phyloP scores from a whole-genome alignment of 1,140 invertebrate genomes.

The Macrocentrus cingulum region DNA sequence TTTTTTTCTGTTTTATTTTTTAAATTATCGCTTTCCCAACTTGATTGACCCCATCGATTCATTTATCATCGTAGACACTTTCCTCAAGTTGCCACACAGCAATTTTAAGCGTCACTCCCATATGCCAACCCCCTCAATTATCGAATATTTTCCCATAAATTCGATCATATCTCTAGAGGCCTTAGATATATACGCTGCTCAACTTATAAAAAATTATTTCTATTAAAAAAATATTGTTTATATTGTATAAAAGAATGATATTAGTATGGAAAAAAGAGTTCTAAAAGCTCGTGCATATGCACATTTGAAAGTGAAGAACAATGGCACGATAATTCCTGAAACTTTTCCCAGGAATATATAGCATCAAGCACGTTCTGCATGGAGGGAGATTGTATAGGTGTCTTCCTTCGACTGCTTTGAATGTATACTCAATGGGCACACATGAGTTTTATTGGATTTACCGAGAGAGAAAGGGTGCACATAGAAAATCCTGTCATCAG shows the following conservation, averaged over 20 bases:
- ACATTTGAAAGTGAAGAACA: constrained; percentile 21
- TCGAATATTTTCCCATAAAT: too few species aligned
- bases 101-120: too few species aligned
- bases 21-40: constrained; percentile 2
- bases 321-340: constrained; percentile 29
- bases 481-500: background rate
- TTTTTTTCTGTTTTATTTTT: constrained; percentile 10
- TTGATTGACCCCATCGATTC: background rate
- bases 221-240: too few species aligned
- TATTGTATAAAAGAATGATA: too few species aligned
- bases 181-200: too few species aligned
- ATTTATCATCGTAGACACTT: constrained; percentile 6
- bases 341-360: constrained; percentile 28
- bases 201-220: too few species aligned
- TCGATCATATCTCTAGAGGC: too few species aligned
- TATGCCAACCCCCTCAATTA: too few species aligned
- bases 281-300: constrained; percentile 1
- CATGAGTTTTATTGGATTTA: constrained; percentile 21
- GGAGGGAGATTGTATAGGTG: constrained; percentile 9
- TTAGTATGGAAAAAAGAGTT: too few species aligned
- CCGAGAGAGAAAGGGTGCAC: constrained; percentile 14
- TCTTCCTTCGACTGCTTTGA: constrained; percentile 20
- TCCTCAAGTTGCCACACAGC: constrained; percentile 3
- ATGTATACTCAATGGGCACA: constrained; percentile 22
- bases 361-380: constrained; percentile 16